Percentiles rank a stretch among this genome's conserved stretches.
These are phyloP conservation scores for Ceratosolen fusciceps DNA, from an alignment of 1,140 invertebrate genomes.

Conservation along the genomic window DNA sequence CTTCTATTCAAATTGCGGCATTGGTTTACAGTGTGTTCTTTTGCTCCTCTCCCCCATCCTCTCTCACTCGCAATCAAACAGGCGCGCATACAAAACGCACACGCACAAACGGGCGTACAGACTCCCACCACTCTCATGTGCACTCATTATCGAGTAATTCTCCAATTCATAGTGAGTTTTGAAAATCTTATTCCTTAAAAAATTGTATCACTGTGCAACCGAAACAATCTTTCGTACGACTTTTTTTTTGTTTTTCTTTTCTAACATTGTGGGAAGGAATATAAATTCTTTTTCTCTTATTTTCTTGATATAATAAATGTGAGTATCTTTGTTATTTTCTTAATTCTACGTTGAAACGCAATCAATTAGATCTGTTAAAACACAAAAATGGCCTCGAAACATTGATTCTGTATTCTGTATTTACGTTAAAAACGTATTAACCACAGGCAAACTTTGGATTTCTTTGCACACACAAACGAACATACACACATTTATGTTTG, in stretches of 20 bases:
- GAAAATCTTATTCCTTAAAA: slow-evolving; percentile 5
- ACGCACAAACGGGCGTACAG: too few relatives aligned
- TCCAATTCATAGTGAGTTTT: background rate
- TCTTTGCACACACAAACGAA: too few relatives aligned
- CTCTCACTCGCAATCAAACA: too few relatives aligned
- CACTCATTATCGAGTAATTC: background rate
- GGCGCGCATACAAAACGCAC: too few relatives aligned
- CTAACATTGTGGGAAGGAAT: slow-evolving; percentile 33
- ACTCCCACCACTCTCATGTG: background rate
- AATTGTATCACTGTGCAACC: background rate
- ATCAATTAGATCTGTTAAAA: slow-evolving; percentile 5
- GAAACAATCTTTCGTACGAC: slow-evolving; percentile 2
- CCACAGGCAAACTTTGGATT: background rate
- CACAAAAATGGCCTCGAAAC: slow-evolving; percentile 16
- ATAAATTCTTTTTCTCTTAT: slow-evolving; percentile 30
- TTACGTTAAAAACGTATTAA: slow-evolving; percentile 19
- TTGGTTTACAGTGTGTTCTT: slow-evolving; percentile 12
- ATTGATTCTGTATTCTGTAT: slow-evolving; percentile 29
- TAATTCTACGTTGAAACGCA: slow-evolving; percentile 15
- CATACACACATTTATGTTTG: too few relatives aligned
- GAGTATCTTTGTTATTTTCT: slow-evolving; percentile 17
- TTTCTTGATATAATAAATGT: slow-evolving; percentile 5
- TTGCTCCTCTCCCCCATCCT: background rate
- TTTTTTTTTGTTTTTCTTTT: too few relatives aligned
- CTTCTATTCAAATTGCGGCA: slow-evolving; percentile 42